These are phyloP conservation scores for Thalassarche chlororhynchos DNA, from an alignment of 2,113 vertebrate genomes.

Conservation along the genomic window DNA sequence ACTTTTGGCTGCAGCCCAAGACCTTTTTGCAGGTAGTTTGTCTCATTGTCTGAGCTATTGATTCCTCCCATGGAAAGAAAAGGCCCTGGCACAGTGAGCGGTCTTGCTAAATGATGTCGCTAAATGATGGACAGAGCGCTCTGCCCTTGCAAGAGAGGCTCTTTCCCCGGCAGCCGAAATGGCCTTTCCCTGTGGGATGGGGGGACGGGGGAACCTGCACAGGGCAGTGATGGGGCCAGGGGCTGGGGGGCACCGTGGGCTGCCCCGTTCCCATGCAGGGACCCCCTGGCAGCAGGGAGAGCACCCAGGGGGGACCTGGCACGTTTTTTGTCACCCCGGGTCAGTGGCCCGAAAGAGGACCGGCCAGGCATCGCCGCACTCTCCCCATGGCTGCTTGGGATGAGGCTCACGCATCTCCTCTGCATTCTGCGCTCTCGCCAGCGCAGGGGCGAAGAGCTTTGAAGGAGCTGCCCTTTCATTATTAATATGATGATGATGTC, in stretches of 20 bases:
- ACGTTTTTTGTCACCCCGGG: rapidly evolving
- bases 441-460: slow-evolving; percentile 52
- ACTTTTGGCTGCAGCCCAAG: background rate
- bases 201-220: background rate
- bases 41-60: background rate
- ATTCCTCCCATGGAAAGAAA: background rate
- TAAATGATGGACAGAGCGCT: background rate
- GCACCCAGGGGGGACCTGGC: rapidly evolving
- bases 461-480: slow-evolving; percentile 66
- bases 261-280: rapidly evolving
- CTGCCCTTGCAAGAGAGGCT: background rate
- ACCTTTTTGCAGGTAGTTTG: background rate
- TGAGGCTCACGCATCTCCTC: slow-evolving; percentile 24
- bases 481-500: slow-evolving; percentile 69
- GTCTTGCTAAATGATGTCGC: background rate
- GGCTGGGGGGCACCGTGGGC: rapidly evolving
- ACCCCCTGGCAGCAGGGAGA: background rate
- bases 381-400: slow-evolving; percentile 42
- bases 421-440: slow-evolving; percentile 56
- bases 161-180: background rate
- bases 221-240: background rate
- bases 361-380: background rate
- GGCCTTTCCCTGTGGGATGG: background rate
- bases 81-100: background rate
- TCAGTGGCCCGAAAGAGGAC: background rate